Conservation (phyloP, 1,140 invertebrate genomes). For the Meloidogyne exigua region DNA sequence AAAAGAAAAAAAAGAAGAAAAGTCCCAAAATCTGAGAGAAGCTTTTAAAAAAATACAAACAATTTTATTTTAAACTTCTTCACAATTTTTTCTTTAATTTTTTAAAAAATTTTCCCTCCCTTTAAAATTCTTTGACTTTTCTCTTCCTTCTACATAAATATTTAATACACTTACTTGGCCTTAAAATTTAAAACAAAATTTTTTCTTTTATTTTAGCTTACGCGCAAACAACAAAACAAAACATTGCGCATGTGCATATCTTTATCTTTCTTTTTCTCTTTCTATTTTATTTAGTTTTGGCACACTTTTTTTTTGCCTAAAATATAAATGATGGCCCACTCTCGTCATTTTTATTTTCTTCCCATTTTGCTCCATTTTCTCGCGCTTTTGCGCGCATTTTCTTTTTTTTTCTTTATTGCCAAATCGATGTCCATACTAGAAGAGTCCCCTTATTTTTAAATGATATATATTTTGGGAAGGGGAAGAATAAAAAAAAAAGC, state of each 20-base stretch:
- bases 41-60: no score
- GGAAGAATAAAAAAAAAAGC: background rate
- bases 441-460: background rate
- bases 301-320: background rate
- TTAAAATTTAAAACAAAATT: no score
- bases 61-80: no score
- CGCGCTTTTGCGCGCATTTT: background rate
- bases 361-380: background rate
- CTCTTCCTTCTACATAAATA: no score
- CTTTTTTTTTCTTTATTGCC: background rate
- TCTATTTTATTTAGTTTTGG: no score
- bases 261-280: no score
- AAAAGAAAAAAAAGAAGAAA: no score
- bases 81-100: no score
- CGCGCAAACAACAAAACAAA: background rate
- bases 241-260: background rate
- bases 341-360: background rate
- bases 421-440: background rate
- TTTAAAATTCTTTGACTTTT: no score
- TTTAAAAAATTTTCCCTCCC: no score
- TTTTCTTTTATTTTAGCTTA: background rate
- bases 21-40: no score
- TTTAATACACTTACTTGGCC: background rate
- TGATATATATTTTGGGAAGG: background rate
- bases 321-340: background rate